Percentiles rank a stretch among this genome's conserved stretches.
Conservation (phyloP, 2,797 vertebrate species). For the Vipera ursinii region DNA sequence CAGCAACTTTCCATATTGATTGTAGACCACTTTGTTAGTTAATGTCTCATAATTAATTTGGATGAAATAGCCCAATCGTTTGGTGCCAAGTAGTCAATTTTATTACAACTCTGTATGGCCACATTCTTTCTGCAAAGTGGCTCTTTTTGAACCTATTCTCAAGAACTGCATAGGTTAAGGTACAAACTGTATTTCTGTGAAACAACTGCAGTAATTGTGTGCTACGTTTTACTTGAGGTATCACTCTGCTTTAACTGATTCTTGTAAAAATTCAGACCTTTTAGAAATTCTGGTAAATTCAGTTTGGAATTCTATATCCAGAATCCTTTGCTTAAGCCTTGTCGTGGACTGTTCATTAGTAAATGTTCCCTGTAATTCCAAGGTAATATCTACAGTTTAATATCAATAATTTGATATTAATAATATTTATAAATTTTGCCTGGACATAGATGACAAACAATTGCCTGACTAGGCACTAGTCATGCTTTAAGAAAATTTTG, state of each 20-base stretch:
- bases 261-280: neutral
- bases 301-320: neutral
- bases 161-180: neutral
- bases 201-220: neutral
- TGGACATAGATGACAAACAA: neutral
- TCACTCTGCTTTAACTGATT: neutral
- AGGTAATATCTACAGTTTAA: neutral
- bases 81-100: neutral
- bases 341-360: neutral
- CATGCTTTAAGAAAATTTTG: neutral
- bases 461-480: neutral
- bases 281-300: neutral
- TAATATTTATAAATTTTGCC: neutral
- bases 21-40: neutral
- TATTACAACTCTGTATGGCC: neutral
- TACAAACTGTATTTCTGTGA: neutral
- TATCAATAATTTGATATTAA: neutral
- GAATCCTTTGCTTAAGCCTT: neutral
- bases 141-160: neutral
- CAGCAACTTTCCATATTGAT: neutral
- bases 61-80: neutral
- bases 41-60: constrained; percentile 1
- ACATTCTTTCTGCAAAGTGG: neutral
- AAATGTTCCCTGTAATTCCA: neutral
- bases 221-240: neutral